Evolutionary conservation across 1,140 invertebrate species (phyloP).

Genomic region (Galleria mellonella): DNA sequence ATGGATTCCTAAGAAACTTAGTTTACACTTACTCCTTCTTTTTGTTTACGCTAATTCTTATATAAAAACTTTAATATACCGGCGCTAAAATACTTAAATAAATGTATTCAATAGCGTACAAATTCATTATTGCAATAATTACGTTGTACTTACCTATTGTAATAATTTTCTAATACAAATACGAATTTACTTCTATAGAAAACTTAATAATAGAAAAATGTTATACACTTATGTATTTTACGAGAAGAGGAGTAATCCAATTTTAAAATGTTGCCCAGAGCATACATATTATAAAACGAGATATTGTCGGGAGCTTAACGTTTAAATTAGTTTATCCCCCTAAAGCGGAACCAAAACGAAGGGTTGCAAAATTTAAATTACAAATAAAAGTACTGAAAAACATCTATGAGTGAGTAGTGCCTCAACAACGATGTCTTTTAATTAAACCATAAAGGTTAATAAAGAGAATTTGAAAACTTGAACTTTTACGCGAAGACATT

Average conservation of each 20-base stretch:
- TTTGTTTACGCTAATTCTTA: too few species aligned
- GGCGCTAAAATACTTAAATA: too few species aligned
- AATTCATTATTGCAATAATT: too few species aligned
- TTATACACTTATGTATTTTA: constrained; percentile 6
- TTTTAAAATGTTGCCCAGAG: constrained; percentile 50
- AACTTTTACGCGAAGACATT: too few species aligned
- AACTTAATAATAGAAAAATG: not conserved
- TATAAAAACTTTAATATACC: too few species aligned
- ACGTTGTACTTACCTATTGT: too few species aligned
- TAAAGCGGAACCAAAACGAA: constrained; percentile 50
- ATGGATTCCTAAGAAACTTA: too few species aligned
- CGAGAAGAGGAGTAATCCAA: constrained; percentile 28
- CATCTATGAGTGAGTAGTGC: constrained; percentile 69
- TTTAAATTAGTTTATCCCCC: constrained; percentile 72
- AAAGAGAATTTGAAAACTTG: constrained; percentile 65
- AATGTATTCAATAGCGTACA: too few species aligned
- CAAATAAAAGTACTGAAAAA: constrained; percentile 75
- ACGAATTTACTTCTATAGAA: too few species aligned
- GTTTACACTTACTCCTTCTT: too few species aligned
- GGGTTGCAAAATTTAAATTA: constrained; percentile 74
- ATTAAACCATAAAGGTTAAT: constrained; percentile 72
- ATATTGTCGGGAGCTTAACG: constrained; percentile 64
- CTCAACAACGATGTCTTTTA: constrained; percentile 71
- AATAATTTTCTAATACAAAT: too few species aligned
- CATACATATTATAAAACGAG: constrained; percentile 62